Conservation (phyloP, 2,797 vertebrate species). For the Anomalospiza imberbis region DNA sequence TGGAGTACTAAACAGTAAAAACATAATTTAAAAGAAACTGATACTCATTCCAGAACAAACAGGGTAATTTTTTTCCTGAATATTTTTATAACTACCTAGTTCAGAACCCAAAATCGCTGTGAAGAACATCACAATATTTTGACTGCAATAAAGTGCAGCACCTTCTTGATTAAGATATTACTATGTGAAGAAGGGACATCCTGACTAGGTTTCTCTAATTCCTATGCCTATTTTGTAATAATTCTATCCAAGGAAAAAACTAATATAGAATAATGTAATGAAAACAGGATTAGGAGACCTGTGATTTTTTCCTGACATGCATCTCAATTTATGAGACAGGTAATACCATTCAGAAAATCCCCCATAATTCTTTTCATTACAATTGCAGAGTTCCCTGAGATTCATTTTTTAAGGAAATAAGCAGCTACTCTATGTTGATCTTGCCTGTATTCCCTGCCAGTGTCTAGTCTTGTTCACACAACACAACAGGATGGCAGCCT, state of each 20-base stretch:
- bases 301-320: not conserved
- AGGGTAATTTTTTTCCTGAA: not conserved
- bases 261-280: not conserved
- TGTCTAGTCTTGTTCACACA: not conserved
- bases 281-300: not conserved
- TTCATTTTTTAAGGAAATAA: slow-evolving; percentile 1
- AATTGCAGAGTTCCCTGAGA: not conserved
- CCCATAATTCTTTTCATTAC: slow-evolving; percentile 53
- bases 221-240: not conserved
- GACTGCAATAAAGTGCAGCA: not conserved
- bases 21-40: not conserved
- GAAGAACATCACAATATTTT: slow-evolving; percentile 1
- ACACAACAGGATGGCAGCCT: not conserved
- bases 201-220: not conserved
- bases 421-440: not conserved
- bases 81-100: not conserved
- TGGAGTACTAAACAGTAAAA: slow-evolving; percentile 28
- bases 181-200: not conserved
- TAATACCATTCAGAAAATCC: slow-evolving; percentile 30
- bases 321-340: not conserved
- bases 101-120: not conserved
- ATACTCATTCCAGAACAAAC: not conserved
- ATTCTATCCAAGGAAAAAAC: not conserved
- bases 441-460: not conserved
- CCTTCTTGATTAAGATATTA: not conserved